These are phyloP conservation scores for Silurus asotus DNA, from an alignment of 2,113 vertebrate genomes.

Conservation along the genomic window DNA sequence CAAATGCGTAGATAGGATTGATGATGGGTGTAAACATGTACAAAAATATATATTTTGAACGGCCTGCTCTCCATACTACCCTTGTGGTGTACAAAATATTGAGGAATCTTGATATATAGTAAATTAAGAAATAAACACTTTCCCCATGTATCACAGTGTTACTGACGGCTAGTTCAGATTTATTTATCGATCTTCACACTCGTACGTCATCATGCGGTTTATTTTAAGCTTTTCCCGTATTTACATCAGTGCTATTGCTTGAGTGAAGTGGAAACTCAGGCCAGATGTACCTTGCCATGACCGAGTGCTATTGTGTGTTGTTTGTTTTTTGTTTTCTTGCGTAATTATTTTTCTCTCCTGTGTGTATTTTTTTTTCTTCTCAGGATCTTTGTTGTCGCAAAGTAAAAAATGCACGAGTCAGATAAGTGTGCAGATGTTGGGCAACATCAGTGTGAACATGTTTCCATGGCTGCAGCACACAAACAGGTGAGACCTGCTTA, in stretches of 20 bases:
- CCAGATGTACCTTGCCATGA: background rate
- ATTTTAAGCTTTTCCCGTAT: background rate
- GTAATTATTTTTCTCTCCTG: background rate
- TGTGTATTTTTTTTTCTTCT: background rate
- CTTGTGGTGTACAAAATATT: no score
- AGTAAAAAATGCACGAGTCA: constrained; percentile 67
- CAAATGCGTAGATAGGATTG: no score
- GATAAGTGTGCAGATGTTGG: constrained; percentile 63
- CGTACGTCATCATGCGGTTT: background rate
- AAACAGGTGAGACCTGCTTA: constrained; percentile 70
- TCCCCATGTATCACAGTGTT: background rate
- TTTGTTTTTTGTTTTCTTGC: background rate
- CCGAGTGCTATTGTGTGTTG: background rate
- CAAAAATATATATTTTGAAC: no score
- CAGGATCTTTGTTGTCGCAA: constrained; percentile 71
- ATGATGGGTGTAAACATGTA: no score
- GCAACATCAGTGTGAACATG: constrained; percentile 68
- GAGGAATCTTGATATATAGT: no score
- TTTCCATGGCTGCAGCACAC: constrained; percentile 77
- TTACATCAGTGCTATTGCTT: background rate
- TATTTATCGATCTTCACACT: background rate
- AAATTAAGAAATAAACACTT: no score
- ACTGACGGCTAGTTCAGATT: background rate
- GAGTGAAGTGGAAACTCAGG: background rate
- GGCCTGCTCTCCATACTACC: no score